Evolutionary conservation across 2,113 vertebrate genomes (phyloP), one percentile per base, ranked within the genome.

Genomic region (Etia nguti): DNA sequence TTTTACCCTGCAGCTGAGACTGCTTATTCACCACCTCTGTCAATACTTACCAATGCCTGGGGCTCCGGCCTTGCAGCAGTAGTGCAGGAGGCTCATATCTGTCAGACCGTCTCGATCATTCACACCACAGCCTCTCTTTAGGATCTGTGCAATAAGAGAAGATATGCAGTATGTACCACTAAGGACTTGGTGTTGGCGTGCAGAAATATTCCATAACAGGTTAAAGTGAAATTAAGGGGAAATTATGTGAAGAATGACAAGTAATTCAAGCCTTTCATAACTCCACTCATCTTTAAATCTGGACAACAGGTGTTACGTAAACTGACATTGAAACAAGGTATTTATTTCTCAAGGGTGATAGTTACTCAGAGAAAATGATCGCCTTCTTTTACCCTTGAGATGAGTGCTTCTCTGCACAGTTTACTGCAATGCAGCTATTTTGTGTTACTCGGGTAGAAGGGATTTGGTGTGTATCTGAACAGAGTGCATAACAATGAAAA

Each of bases 1-100:
- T 50, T 88, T 81, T 26, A 82, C 38, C 43, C 20, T 31, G 36
- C 56, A 79, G 57, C n/a, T 52, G 57, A 85, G 79, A 31, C 22
- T 36, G 41, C 81, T 41, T 43, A 38, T 59, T 70, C 22, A 52
- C 52, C 31, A 80, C 5, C 11, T 12, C 7, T 29, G 83, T 77
- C 15, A 26, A 55, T 84, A 96, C 98, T 96, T 86, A 99, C 99
- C 99, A 13, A 99, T 98, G 85, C 98, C 99, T 3, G 98, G 98
- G 22, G 98, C 98, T 8, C 99, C 99, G 20, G 99, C 99, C 88
- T 99, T 99, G 95, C 98, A 99, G 86, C 98, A 98, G 87, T 99
- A 99, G 94, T 99, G 99, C 56, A 99, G 90, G 13, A 99, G 97
- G 56, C 97, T 99, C 99, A 99, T 99, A 73, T 99, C 99, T 1